A percentile compares a stretch with the other conserved stretches of the same genome.
Conservation (phyloP, 30 jellyfish, hydroid and myxozoan species). For the Phacellophora camtschatica region DNA sequence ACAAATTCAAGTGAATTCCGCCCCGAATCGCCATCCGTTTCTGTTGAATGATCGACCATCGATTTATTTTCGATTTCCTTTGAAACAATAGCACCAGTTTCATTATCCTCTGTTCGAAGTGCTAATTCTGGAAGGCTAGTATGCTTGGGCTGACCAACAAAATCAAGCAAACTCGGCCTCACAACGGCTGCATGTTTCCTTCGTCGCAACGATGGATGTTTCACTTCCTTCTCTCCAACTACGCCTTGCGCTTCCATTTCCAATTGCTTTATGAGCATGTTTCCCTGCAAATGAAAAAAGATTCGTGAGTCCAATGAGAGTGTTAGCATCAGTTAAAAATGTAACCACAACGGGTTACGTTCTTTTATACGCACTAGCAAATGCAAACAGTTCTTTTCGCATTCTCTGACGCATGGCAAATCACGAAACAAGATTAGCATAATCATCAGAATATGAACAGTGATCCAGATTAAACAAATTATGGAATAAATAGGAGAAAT, state of each 20-base stretch:
- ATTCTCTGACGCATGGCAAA: too few species aligned
- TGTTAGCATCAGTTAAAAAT: too few species aligned
- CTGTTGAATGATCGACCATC: too few species aligned
- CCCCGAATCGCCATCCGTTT: background rate
- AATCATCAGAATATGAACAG: too few species aligned
- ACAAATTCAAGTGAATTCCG: background rate
- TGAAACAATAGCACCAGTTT: background rate
- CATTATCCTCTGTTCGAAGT: background rate
- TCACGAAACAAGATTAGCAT: too few species aligned
- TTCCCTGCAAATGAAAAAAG: too few species aligned
- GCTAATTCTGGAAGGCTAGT: background rate
- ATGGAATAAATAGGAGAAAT: too few species aligned
- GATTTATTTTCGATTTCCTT: background rate
- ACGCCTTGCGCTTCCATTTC: background rate
- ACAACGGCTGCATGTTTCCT: constrained; percentile 53
- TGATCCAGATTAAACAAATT: too few species aligned
- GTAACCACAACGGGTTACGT: too few species aligned
- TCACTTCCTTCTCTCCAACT: background rate
- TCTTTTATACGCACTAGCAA: too few species aligned
- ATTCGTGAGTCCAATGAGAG: too few species aligned
- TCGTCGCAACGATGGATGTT: constrained; percentile 37
- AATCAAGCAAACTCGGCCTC: constrained; percentile 53
- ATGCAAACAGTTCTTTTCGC: too few species aligned
- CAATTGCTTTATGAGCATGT: constrained; percentile 22
- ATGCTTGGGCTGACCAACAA: constrained; percentile 62